Base-by-base conservation (phyloP, 2,888 invertebrate genomes). In the Petrolisthes cinctipes region DNA sequence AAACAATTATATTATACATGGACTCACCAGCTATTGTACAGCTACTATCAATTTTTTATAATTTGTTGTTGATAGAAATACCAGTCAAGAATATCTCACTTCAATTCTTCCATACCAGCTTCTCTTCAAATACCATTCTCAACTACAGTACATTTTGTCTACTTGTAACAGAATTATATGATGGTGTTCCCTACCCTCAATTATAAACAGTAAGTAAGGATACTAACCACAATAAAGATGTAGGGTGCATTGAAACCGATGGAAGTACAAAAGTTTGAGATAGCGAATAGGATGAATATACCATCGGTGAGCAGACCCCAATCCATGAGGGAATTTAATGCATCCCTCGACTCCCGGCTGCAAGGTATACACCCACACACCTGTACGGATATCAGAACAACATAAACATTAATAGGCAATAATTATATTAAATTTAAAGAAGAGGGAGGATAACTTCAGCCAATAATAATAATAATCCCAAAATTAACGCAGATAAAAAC, bases 201-300 rank as follows among this genome's bases (percentile, higher is more conserved):
- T 0, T 14, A 14, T 23, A 23, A 17, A 11, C 17, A 37, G 2
- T 2, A 37, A 37, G 37, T 37, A 37, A 37, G 37, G 37, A 37
- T 37, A 91, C 93, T 92, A 92, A 94, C 94, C 91, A 96, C 95
- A 89, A 96, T 94, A 92, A 97, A 98, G 84, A 98, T 95, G 92
- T 97, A 98, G 66, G 98, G 98, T 92, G 98, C 95, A 93, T 98
- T 97, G 94, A 97, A 98, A 89, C 98, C 98, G 92, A 98, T 96
- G 92, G 97, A 98, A 76, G 98, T 98, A 92, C 97, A 95, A 93
- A 99, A 97, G 93, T 99, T 99, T 71, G 99, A 99, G 85, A 97
- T 92, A 17, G 96, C 95, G 93, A 99, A 99, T 89, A 99, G 93
- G 91, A 99, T 94, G 93, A 98, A 99, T 91, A 98, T 94, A 56